Conservation (phyloP, 2,888 invertebrate genomes). For the Hyles lineata region DNA sequence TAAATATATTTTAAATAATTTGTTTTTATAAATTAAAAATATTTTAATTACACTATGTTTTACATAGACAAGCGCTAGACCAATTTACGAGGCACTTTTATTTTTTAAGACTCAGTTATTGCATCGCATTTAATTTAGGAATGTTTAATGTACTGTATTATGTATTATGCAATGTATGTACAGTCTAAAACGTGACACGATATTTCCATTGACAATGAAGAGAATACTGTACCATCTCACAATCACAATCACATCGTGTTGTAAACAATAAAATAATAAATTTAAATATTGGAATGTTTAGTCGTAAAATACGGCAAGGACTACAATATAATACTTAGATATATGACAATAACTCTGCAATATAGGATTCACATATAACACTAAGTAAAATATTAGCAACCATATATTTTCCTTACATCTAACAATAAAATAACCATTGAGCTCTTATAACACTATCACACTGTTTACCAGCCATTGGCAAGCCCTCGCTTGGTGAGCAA, state of each 20-base stretch:
- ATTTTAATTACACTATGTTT: slow-evolving; percentile 54
- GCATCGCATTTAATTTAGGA: slow-evolving; percentile 26
- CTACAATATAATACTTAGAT: slow-evolving; percentile 56
- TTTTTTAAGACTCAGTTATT: slow-evolving; percentile 32
- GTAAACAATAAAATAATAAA: slow-evolving; percentile 48
- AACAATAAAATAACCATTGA: slow-evolving; percentile 67
- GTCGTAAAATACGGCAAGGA: slow-evolving; percentile 58
- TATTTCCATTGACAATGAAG: slow-evolving; percentile 9
- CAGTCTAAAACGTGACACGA: slow-evolving; percentile 34
- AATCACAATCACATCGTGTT: slow-evolving; percentile 45
- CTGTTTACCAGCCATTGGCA: slow-evolving; percentile 69
- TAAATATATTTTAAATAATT: slow-evolving; percentile 47
- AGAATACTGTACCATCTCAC: slow-evolving; percentile 44
- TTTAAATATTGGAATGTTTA: slow-evolving; percentile 67
- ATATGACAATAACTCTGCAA: slow-evolving; percentile 53
- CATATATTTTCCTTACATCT: slow-evolving; percentile 60
- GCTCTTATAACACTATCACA: slow-evolving; percentile 76
- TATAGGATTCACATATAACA: slow-evolving; percentile 63
- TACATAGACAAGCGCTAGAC: slow-evolving; percentile 48
- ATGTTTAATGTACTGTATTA: slow-evolving; percentile 32
- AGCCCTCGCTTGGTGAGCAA: slow-evolving; percentile 68
- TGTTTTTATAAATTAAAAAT: slow-evolving; percentile 45
- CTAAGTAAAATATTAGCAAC: slow-evolving; percentile 68
- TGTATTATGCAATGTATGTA: slow-evolving; percentile 51
- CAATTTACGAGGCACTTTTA: slow-evolving; percentile 55